Base-by-base conservation (phyloP, 2,888 invertebrate species). In the Dryocosmus kuriphilus region DNA sequence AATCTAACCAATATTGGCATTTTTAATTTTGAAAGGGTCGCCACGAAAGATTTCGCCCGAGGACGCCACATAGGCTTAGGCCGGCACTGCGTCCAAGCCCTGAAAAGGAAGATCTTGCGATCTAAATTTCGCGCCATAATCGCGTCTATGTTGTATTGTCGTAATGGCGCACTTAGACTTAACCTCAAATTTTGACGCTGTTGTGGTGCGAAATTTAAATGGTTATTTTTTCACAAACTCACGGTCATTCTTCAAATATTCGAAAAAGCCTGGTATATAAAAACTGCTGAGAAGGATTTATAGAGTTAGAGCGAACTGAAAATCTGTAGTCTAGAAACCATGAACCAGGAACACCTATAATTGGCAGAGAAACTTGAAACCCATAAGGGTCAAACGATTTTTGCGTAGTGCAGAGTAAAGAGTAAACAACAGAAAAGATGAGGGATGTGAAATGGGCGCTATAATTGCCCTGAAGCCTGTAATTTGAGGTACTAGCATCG, bases 341-440 rank as follows among this genome's bases (percentile, higher is more conserved):
- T 27, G 24, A 60, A 16, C 60, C 14, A 24, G 9, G n/a, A 55
- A 60, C 60, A 27, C 60, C 24, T 14, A 27, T 60, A 60, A 60
- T 60, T 60, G 60, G 60, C 60, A 24, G 60, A 24, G 60, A 60
- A 57, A 60, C 27, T 60, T 16, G 27, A 60, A 60, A 60, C 60
- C 60, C 24, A 27, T 27, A 60, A 60, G 27, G 27, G 60, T 60
- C 60, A 60, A 60, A 60, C 27, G 60, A 60, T 27, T 60, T 27
- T 4, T 60, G 60, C 27, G 60, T n/a, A 11, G 55, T 9, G 55
- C 22, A 55, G 22, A 22, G 27, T 60, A 27, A 27, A 60, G 24
- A 27, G 60, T 60, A 60, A 60, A 60, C 60, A 60, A 60, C 27
- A 60, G 60, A 6, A 16, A 60, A 60, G 60, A 24, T 27, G 27